Evolutionary conservation across 1,140 invertebrate species (phyloP), one percentile per base, ranked within the genome.

Genomic region (Pseudomyrmex cubaensis): DNA sequence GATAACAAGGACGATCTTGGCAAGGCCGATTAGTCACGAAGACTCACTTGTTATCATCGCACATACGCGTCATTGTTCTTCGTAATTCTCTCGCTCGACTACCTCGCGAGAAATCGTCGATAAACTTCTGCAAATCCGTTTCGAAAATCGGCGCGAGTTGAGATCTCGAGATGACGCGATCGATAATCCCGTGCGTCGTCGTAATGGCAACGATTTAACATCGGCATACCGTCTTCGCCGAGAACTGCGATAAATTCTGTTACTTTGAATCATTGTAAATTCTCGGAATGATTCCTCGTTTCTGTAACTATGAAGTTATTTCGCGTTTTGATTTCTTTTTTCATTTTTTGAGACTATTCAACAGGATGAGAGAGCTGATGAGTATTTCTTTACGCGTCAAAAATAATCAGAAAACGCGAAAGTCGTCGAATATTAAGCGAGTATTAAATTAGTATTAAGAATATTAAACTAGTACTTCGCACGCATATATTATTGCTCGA

Each of bases 1-100:
- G 86, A 87, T 87, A 88, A 88, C 83, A 78, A 88, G 86, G 86
- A 88, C 87, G 86, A 85, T 85, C 86, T 46, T 22, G 25, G 44
- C 86, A 82, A 88, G 87, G 86, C 66, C 76, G 86, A 87, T 88
- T 88, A 88, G 72, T 88, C 87, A 87, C 12, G 46, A 59, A 77
- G 74, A 59, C 56, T 88, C 77, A 78, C 52, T 50, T 46, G 83
- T 85, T 88, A 88, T 88, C 86, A 88, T 88, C 86, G 70, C 61
- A 72, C 25, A 78, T 59, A 77, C 61, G 83, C 87, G 86, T 88
- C 83, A 87, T 88, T 88, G 77, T 88, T 88, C 86, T 69, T 15
- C 44, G 70, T 87, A 88, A 87, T 87, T 57, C 74, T 82, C 52
- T 87, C 52, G 66, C 50, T 77, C 20, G 46, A 52, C 35, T n/a